Evolutionary conservation across 1,140 invertebrate genomes (phyloP).

Genomic region (Temnothorax nylanderi): DNA sequence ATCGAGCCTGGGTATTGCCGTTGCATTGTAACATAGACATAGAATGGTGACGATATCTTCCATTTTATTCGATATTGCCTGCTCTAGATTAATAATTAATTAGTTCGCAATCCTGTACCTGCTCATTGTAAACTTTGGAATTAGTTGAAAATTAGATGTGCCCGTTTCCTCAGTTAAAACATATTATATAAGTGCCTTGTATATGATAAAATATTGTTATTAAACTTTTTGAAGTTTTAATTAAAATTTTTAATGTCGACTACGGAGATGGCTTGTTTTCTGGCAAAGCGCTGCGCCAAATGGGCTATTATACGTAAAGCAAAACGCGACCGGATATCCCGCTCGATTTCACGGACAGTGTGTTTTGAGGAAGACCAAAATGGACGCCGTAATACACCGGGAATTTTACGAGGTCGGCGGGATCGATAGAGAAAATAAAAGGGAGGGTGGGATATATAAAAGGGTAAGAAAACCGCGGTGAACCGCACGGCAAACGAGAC

Average conservation of each 20-base stretch:
- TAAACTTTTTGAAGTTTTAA: conserved; percentile 32
- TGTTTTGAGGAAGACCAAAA: conserved; percentile 47
- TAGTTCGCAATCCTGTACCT: neutral
- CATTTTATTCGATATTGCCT: neutral
- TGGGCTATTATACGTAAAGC: conserved; percentile 15
- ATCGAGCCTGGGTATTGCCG: neutral
- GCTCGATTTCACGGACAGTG: conserved; percentile 36
- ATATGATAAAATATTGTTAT: neutral
- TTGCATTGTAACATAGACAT: neutral
- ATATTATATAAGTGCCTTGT: neutral
- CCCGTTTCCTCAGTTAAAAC: neutral
- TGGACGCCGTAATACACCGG: conserved; percentile 8
- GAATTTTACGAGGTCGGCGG: conserved; percentile 44
- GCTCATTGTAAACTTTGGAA: neutral
- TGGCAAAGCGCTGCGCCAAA: neutral
- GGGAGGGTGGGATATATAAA: conserved; percentile 29
- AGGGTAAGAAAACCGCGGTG: conserved; percentile 44
- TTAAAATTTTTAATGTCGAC: conserved; percentile 23
- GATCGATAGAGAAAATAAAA: conserved; percentile 58
- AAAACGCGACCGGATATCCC: conserved; percentile 20
- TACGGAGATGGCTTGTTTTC: neutral
- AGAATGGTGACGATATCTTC: neutral
- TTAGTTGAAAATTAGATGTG: neutral
- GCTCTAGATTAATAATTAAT: neutral
- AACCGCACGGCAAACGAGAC: conserved; percentile 45